These are phyloP conservation scores for Poecile montanus DNA, from an alignment of 2,797 vertebrate genomes.

Conservation along the genomic window DNA sequence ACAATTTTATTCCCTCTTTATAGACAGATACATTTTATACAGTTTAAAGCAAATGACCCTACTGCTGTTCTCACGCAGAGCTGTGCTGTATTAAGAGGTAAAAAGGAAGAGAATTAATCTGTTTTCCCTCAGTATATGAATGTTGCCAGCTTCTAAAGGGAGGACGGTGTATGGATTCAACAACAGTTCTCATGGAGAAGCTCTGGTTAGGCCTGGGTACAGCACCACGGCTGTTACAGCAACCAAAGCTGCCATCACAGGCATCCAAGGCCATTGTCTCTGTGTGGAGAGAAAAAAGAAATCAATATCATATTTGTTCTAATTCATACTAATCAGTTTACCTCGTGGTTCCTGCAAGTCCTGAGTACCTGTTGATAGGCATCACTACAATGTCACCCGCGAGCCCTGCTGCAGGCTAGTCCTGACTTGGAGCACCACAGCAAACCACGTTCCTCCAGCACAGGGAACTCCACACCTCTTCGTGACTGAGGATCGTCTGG, in stretches of 20 bases:
- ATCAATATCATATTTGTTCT: constrained; percentile 77
- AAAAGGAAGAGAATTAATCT: constrained; percentile 82
- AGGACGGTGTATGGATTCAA: constrained; percentile 81
- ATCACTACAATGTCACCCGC: constrained; percentile 12
- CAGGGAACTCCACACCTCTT: not conserved
- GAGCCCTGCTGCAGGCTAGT: constrained; percentile 14
- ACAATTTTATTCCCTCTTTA: constrained; percentile 92
- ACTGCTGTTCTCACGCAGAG: constrained; percentile 81
- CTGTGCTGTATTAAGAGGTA: constrained; percentile 84
- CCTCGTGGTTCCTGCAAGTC: constrained; percentile 66
- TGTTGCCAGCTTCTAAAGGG: constrained; percentile 82
- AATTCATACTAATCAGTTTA: constrained; percentile 63
- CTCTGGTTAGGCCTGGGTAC: constrained; percentile 95
- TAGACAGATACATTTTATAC: constrained; percentile 97
- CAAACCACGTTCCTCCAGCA: not conserved
- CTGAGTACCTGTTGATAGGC: constrained; percentile 58
- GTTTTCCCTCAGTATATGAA: constrained; percentile 78
- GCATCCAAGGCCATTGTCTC: constrained; percentile 98
- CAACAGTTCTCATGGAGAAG: constrained; percentile 87
- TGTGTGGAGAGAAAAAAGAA: constrained; percentile 82
- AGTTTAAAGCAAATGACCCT: constrained; percentile 89
- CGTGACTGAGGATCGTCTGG: not conserved
- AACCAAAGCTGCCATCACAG: constrained; percentile 95
- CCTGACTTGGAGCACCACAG: not conserved
- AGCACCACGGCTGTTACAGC: constrained; percentile 93